A percentile compares a stretch with the other conserved stretches of the same genome.
phyloP scores from a whole-genome alignment of 1,140 invertebrate genomes.

The Wiebesia pumilae region DNA sequence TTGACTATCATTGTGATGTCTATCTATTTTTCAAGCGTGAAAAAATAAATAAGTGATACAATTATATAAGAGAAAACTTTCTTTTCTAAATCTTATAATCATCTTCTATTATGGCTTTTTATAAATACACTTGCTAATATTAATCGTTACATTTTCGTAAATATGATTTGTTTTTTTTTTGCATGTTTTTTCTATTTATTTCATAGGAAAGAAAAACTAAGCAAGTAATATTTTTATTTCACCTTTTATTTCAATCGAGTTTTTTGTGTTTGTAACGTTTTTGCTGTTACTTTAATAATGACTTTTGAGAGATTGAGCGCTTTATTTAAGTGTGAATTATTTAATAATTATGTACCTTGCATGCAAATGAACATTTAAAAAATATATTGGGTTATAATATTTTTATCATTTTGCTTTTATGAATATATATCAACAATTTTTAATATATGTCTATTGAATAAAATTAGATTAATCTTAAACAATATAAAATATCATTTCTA shows the following conservation, averaged over 20 bases:
- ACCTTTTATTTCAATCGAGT: background rate
- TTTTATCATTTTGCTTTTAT: background rate
- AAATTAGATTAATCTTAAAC: background rate
- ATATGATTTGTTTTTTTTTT: background rate
- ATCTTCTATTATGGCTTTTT: background rate
- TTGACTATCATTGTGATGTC: no score
- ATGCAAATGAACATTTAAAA: background rate
- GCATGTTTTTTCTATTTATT: constrained; percentile 12
- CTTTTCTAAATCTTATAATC: background rate
- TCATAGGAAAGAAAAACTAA: background rate
- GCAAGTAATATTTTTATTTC: constrained; percentile 14
- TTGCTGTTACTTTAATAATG: background rate
- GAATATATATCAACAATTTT: background rate
- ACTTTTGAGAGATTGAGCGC: background rate
- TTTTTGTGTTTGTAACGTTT: background rate
- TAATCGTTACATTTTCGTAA: constrained; percentile 9
- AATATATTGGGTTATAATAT: background rate
- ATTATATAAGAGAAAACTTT: background rate
- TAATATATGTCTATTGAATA: background rate
- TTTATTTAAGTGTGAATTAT: background rate
- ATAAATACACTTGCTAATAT: background rate
- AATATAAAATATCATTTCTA: no score
- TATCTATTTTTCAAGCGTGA: background rate
- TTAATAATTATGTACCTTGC: background rate
- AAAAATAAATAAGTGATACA: background rate